phyloP scores from a whole-genome alignment of 2,797 vertebrate species.

The Pseudochirops cupreus region DNA sequence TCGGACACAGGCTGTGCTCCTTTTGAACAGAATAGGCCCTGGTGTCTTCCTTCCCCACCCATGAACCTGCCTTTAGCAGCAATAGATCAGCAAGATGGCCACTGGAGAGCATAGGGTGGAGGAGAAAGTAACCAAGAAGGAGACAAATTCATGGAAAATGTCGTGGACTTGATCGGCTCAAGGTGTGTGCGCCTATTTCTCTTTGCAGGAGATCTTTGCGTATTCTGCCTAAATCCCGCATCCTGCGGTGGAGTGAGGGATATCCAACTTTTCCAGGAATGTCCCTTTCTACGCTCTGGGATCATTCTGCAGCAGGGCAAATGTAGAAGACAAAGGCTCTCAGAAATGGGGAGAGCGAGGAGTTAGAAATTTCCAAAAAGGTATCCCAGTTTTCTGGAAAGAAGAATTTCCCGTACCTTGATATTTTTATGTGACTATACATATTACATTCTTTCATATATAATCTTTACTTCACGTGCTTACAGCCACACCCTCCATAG shows the following conservation, averaged over 20 bases:
- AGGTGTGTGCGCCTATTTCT: neutral
- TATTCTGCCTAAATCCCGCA: neutral
- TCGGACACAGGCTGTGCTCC: neutral
- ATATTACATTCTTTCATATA: neutral
- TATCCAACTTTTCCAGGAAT: neutral
- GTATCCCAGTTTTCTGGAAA: neutral
- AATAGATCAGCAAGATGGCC: neutral
- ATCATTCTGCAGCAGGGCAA: neutral
- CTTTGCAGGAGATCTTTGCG: neutral
- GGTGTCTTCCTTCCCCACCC: neutral
- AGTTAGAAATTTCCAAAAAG: neutral
- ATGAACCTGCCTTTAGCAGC: neutral
- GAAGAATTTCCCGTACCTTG: neutral
- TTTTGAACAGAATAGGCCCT: neutral
- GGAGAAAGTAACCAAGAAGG: neutral
- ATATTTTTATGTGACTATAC: neutral
- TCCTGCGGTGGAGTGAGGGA: neutral
- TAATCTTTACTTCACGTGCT: neutral
- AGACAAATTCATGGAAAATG: neutral
- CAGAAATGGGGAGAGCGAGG: neutral
- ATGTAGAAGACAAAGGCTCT: neutral
- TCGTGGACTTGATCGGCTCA: neutral
- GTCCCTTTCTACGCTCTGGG: neutral
- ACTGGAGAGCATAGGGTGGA: neutral
- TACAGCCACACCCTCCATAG: neutral